Conservation (phyloP, 1,140 invertebrate genomes). For the Drosophila nebulosa region DNA sequence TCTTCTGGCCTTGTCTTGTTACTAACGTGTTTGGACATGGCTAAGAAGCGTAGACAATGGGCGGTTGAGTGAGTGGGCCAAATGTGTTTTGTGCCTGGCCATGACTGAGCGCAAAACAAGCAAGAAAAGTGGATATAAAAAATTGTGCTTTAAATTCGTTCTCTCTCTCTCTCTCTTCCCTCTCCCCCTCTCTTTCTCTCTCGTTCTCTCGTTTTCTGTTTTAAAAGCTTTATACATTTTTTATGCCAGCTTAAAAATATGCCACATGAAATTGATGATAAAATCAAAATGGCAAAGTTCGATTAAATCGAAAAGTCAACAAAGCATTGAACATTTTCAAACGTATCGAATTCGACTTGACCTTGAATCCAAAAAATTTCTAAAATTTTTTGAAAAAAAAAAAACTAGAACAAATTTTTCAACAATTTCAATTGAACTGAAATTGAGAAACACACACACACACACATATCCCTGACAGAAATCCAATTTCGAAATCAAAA, state of each 20-base stretch:
- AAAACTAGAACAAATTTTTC: neutral
- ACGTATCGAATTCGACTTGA: neutral
- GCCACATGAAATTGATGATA: constrained; percentile 37
- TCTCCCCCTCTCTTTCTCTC: too few relatives aligned
- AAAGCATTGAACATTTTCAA: neutral
- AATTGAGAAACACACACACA: constrained; percentile 12
- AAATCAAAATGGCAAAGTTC: constrained; percentile 27
- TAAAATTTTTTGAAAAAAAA: neutral
- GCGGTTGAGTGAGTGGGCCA: neutral
- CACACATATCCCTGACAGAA: constrained; percentile 34
- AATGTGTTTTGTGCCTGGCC: constrained; percentile 28
- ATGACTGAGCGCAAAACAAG: constrained; percentile 41
- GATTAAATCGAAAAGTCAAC: constrained; percentile 1
- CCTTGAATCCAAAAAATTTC: neutral
- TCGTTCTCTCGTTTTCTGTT: too few relatives aligned
- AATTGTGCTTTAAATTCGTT: constrained; percentile 43
- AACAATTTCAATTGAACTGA: neutral
- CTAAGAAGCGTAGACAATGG: constrained; percentile 63
- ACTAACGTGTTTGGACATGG: constrained; percentile 72
- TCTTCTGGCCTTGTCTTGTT: constrained; percentile 17
- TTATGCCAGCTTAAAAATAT: constrained; percentile 32
- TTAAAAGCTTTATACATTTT: constrained; percentile 55
- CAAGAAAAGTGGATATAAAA: constrained; percentile 22
- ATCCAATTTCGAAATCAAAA: constrained; percentile 66
- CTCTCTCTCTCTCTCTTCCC: too few relatives aligned